Conservation (phyloP, 2,113 vertebrate species). For the Fukomys damarensis region DNA sequence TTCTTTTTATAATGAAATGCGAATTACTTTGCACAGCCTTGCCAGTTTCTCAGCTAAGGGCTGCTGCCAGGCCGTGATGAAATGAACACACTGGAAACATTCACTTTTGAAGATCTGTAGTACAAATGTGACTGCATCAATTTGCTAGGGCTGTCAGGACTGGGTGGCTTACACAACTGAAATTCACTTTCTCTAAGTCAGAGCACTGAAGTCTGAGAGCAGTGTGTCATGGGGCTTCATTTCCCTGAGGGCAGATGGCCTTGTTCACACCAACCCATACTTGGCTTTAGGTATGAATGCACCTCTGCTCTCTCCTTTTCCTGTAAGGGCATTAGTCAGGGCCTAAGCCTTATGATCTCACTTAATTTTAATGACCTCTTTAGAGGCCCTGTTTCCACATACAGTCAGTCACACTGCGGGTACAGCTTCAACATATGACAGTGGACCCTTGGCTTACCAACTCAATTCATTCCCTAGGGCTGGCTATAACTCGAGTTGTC, state of each 20-base stretch:
- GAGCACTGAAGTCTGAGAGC: neutral
- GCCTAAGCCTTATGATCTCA: neutral
- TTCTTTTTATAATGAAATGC: conserved; percentile 54
- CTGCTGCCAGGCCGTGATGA: neutral
- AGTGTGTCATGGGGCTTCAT: neutral
- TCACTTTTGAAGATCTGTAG: neutral
- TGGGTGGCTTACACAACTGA: neutral
- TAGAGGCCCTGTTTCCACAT: neutral
- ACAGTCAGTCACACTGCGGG: neutral
- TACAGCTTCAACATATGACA: neutral
- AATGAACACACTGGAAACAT: neutral
- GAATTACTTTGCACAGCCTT: neutral
- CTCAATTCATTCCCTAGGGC: too few species aligned
- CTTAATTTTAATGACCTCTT: neutral
- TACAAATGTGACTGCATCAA: neutral
- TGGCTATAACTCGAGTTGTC: too few species aligned
- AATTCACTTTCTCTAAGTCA: neutral
- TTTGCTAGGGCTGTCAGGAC: neutral
- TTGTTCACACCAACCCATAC: neutral
- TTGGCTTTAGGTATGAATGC: neutral
- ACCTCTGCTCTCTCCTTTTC: neutral
- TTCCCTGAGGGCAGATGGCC: neutral
- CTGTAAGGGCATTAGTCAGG: neutral
- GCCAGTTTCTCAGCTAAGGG: neutral
- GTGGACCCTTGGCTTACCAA: too few species aligned